Evolutionary conservation across 1,140 invertebrate species (phyloP).

Genomic region (Harlomillsia oculata): DNA sequence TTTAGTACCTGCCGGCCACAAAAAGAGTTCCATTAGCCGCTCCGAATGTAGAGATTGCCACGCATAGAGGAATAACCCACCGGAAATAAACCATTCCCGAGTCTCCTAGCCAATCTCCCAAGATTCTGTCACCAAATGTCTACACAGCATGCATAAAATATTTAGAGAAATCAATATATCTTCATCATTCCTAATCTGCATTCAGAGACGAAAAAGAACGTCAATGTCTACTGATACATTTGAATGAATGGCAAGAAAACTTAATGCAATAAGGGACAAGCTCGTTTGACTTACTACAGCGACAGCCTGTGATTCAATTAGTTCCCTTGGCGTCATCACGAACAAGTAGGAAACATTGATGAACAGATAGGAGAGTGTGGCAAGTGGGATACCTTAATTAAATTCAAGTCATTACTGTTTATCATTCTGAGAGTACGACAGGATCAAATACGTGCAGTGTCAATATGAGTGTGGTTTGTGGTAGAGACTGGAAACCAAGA

Average conservation of each 20-base stretch:
- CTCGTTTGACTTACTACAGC: conserved; percentile 62
- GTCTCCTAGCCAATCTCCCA: conserved; percentile 64
- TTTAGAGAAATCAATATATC: too few relatives aligned
- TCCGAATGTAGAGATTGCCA: conserved; percentile 92
- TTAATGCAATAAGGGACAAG: too few relatives aligned
- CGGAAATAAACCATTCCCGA: conserved; percentile 40
- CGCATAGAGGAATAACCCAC: conserved; percentile 88
- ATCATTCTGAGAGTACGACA: too few relatives aligned
- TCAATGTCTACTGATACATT: too few relatives aligned
- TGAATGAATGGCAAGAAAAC: too few relatives aligned
- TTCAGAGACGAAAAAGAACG: not conserved
- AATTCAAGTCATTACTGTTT: too few relatives aligned
- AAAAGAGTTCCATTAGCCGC: conserved; percentile 94
- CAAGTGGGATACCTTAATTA: conserved; percentile 90
- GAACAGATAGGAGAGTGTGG: conserved; percentile 89
- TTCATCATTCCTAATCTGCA: too few relatives aligned
- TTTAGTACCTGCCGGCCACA: conserved; percentile 63
- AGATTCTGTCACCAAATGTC: conserved; percentile 73
- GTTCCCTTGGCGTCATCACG: conserved; percentile 73
- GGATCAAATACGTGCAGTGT: too few relatives aligned
- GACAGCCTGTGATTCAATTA: conserved; percentile 90
- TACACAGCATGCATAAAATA: conserved; percentile 36
- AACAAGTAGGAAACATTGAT: conserved; percentile 95
- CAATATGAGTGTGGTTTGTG: too few relatives aligned
- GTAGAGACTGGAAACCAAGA: too few relatives aligned